A percentile compares a stretch with the other conserved stretches of the same genome.
Conservation (phyloP, 2,113 vertebrate genomes). For the Jaculus jaculus region DNA sequence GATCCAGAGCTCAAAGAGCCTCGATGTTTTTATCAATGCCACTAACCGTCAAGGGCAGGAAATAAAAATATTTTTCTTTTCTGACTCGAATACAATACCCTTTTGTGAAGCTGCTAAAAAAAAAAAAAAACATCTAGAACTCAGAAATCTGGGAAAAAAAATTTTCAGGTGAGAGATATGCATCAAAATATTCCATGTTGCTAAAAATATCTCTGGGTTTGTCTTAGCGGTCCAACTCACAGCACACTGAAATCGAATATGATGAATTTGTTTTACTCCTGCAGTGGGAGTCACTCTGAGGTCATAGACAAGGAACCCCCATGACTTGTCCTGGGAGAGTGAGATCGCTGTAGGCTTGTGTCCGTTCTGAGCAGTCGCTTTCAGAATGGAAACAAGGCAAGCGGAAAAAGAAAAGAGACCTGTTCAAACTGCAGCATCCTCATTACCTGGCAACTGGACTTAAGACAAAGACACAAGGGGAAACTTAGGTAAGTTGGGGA, state of each 20-base stretch:
- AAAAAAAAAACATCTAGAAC: constrained; percentile 52
- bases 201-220: constrained; percentile 70
- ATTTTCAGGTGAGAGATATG: constrained; percentile 61
- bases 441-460: background rate
- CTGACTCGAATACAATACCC: constrained; percentile 71
- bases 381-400: constrained; percentile 40
- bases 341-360: background rate
- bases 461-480: constrained; percentile 28
- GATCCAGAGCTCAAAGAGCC: constrained; percentile 57
- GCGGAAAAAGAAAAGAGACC: background rate
- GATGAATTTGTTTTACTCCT: background rate
- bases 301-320: background rate
- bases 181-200: constrained; percentile 68
- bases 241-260: background rate
- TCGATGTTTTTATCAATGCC: constrained; percentile 69
- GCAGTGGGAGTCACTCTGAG: background rate
- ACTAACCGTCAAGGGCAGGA: constrained; percentile 70
- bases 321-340: background rate
- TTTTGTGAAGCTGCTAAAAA: constrained; percentile 63
- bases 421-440: background rate
- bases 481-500: background rate
- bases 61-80: constrained; percentile 78
- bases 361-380: background rate
- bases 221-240: constrained; percentile 51
- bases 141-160: constrained; percentile 58